Evolutionary conservation across 37 sponge, comb jelly and placozoan genomes (phyloP).

Genomic region (Axinella damicornis): DNA sequence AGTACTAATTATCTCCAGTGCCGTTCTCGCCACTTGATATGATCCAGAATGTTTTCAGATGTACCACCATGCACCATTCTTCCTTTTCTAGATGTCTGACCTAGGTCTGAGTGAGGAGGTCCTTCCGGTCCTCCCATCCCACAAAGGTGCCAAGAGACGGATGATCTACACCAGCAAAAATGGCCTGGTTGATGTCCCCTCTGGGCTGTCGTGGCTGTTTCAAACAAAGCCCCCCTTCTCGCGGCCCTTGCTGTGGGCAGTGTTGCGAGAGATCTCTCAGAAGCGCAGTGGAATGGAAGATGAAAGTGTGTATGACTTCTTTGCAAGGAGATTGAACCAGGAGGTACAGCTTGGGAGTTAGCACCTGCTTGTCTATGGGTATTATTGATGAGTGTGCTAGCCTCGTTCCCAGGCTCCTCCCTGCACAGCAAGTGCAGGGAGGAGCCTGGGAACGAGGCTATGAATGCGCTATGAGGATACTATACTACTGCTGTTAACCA

Average conservation of each 20-base stretch:
- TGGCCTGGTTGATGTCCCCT: constrained; percentile 74
- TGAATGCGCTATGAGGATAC: no score
- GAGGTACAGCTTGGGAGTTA: constrained; percentile 47
- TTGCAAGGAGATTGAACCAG: constrained; percentile 46
- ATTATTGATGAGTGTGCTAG: no score
- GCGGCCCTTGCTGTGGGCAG: constrained; percentile 41
- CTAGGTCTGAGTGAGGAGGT: constrained; percentile 68
- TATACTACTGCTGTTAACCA: no score
- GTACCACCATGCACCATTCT: no score
- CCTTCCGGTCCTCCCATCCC: constrained; percentile 41
- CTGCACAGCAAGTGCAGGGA: no score
- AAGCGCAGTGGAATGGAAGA: constrained; percentile 26
- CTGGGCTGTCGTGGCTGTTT: constrained; percentile 63
- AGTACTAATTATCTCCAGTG: no score
- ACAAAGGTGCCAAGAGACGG: constrained; percentile 61
- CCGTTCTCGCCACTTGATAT: no score
- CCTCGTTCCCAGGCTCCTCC: no score
- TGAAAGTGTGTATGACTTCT: constrained; percentile 74
- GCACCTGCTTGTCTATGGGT: no score
- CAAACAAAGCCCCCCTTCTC: constrained; percentile 71
- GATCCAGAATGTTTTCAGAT: no score
- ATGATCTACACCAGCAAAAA: constrained; percentile 63
- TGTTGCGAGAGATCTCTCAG: constrained; percentile 17
- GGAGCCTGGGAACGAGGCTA: no score
- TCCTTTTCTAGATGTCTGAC: constrained; percentile 41